Percentiles rank a stretch among this genome's conserved stretches.
Evolutionary conservation across 2,113 vertebrate genomes (phyloP).

Genomic region (Nesogale talazaci): DNA sequence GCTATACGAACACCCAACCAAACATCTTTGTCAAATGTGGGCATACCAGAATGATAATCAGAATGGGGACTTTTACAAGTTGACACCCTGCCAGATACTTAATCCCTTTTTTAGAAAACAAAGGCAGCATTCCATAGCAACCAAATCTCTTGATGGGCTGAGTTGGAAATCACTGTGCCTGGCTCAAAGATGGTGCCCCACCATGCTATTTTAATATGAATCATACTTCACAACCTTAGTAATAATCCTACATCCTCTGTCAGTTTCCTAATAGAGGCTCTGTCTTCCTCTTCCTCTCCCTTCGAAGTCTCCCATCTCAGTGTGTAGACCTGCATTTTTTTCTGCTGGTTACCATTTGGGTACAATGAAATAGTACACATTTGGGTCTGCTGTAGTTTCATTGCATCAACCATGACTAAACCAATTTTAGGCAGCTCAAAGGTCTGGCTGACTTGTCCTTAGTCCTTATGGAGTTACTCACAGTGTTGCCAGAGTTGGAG

Average conservation of each 20-base stretch:
- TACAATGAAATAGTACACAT: neutral
- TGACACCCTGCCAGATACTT: neutral
- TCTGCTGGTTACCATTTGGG: neutral
- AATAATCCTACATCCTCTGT: neutral
- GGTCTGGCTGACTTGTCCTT: neutral
- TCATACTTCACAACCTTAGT: too few species aligned
- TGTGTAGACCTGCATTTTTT: too few species aligned
- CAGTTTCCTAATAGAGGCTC: neutral
- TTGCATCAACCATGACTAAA: neutral
- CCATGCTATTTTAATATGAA: too few species aligned
- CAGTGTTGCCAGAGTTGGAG: too few species aligned
- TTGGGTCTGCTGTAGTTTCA: neutral
- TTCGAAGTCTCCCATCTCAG: neutral
- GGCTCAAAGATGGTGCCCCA: too few species aligned
- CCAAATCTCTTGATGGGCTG: neutral
- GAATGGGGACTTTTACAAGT: neutral
- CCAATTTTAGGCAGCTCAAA: neutral
- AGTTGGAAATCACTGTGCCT: neutral
- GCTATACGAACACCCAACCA: neutral
- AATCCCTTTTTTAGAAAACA: neutral
- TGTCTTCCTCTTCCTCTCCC: neutral
- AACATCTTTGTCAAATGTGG: neutral
- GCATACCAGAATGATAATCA: neutral
- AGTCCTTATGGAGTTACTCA: neutral
- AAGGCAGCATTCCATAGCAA: neutral